Conservation (phyloP, 2,113 vertebrate genomes). For the Otus sunia region DNA sequence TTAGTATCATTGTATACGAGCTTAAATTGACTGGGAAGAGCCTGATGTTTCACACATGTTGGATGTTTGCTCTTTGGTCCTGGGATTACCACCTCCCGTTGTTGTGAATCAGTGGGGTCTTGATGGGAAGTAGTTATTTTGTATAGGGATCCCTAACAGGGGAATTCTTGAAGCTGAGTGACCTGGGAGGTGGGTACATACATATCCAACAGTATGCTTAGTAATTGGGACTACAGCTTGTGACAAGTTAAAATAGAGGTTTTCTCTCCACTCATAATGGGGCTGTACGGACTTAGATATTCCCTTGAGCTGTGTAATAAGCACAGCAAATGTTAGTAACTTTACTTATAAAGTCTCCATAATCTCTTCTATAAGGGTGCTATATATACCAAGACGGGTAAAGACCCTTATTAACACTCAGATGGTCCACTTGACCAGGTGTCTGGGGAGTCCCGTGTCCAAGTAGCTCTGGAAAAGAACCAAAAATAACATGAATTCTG, state of each 20-base stretch:
- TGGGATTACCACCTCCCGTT: background rate
- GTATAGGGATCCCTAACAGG: background rate
- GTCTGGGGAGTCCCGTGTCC: rapidly evolving
- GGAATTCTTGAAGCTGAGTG: background rate
- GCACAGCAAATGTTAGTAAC: background rate
- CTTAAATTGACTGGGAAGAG: background rate
- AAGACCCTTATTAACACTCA: background rate
- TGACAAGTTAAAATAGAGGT: background rate
- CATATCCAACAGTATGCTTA: background rate
- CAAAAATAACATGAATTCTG: background rate
- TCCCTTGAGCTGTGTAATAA: background rate
- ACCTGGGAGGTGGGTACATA: no score
- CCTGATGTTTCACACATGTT: background rate
- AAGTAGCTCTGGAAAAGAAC: background rate
- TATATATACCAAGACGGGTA: background rate
- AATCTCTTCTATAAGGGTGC: background rate
- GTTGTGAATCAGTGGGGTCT: background rate
- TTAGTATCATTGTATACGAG: background rate
- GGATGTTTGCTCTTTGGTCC: background rate
- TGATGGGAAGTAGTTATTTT: background rate
- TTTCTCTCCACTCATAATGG: background rate
- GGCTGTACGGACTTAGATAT: background rate
- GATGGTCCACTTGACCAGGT: background rate
- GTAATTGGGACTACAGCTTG: background rate
- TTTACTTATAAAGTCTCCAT: background rate